These are phyloP conservation scores for Pedetes capensis DNA, from an alignment of 2,113 vertebrate genomes.

Conservation along the genomic window DNA sequence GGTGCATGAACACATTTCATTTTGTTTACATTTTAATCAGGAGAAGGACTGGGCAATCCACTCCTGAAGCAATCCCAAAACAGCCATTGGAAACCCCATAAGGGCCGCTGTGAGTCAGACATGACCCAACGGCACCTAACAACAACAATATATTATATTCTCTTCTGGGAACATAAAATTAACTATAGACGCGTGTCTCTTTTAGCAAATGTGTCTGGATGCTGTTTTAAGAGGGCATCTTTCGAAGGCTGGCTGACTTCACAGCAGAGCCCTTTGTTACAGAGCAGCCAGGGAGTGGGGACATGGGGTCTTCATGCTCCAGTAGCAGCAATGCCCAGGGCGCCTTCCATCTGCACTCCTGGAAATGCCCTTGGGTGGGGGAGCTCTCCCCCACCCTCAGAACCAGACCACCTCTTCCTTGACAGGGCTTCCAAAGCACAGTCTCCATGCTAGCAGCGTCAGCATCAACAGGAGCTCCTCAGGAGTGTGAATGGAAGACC, in stretches of 20 bases:
- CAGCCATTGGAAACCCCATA: too few relatives aligned
- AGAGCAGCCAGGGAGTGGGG: background rate
- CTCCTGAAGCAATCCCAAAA: too few relatives aligned
- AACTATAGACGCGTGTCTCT: background rate
- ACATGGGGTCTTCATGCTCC: background rate
- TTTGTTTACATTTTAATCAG: too few relatives aligned
- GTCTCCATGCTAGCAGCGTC: background rate
- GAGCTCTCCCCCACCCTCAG: background rate
- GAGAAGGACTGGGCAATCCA: too few relatives aligned
- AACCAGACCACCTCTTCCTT: background rate
- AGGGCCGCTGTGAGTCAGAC: too few relatives aligned
- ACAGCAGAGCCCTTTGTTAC: background rate
- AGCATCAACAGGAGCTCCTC: too few relatives aligned
- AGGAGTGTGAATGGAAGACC: background rate
- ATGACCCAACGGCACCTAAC: too few relatives aligned
- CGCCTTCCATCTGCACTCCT: background rate
- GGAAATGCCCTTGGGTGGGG: background rate
- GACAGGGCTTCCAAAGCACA: rapidly evolving
- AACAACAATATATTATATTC: too few relatives aligned
- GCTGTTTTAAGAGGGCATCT: background rate
- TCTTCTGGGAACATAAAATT: background rate
- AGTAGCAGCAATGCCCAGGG: too few relatives aligned
- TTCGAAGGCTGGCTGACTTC: background rate
- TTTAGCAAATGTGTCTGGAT: background rate
- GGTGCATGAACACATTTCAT: background rate